Evolutionary conservation across 1,140 invertebrate genomes (phyloP).

Genomic region (Drosophila serrata): DNA sequence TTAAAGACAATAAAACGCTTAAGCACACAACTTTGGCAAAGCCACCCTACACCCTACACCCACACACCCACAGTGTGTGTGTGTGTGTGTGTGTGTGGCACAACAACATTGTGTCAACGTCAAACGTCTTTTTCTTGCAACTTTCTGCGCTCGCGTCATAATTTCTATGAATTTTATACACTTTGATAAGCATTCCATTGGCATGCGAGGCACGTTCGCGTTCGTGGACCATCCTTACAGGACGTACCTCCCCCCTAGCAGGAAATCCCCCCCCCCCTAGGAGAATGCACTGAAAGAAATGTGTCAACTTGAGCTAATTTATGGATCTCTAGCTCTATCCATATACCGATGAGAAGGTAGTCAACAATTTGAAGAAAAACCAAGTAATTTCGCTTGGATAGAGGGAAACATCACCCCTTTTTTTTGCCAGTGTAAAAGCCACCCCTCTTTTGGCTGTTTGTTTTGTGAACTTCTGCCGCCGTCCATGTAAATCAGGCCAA

Average conservation of each 20-base stretch:
- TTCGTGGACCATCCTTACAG: constrained; percentile 18
- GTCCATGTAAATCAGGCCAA: constrained; percentile 75
- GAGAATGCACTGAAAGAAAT: not conserved
- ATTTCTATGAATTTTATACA: constrained; percentile 83
- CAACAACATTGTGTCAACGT: constrained; percentile 57
- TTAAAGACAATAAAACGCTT: constrained; percentile 83
- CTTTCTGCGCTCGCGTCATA: constrained; percentile 71
- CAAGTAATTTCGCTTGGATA: fast-evolving
- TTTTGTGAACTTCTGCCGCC: constrained; percentile 61
- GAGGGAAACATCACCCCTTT: not conserved
- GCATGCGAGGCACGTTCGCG: constrained; percentile 76
- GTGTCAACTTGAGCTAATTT: too few species aligned
- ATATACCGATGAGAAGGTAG: too few species aligned
- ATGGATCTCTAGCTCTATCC: too few species aligned
- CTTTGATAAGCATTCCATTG: constrained; percentile 79
- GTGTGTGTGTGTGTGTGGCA: constrained; percentile 6
- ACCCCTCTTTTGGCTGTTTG: constrained; percentile 48
- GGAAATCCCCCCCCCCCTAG: not conserved
- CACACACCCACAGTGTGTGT: not conserved
- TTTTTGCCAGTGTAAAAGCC: not conserved
- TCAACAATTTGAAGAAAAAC: not conserved
- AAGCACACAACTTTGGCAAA: constrained; percentile 63
- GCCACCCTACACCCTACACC: not conserved
- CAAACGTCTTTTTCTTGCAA: constrained; percentile 56
- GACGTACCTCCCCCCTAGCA: not conserved